These are phyloP conservation scores for Pelodytes ibericus DNA, from an alignment of 2,797 vertebrate genomes.

Conservation along the genomic window DNA sequence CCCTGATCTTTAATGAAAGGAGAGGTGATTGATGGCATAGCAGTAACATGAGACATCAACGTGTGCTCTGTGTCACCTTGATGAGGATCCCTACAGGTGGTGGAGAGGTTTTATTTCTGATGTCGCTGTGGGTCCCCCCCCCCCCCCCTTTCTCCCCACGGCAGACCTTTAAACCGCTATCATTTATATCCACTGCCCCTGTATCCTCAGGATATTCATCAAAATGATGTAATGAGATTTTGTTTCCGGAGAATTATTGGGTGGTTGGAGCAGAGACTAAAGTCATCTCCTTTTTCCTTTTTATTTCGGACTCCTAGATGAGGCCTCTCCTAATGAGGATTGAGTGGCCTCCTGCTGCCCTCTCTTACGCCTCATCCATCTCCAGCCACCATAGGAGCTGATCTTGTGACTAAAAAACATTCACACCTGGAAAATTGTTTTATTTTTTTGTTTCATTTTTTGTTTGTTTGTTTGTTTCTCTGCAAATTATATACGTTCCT, in stretches of 20 bases:
- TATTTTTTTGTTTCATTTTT: too few relatives aligned
- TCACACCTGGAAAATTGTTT: neutral
- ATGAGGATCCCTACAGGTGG: slow-evolving; percentile 15
- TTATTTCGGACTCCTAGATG: slow-evolving; percentile 20
- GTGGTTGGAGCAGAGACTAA: slow-evolving; percentile 20
- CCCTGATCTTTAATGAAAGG: slow-evolving; percentile 13
- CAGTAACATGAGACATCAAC: slow-evolving; percentile 12
- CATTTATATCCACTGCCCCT: slow-evolving; percentile 16
- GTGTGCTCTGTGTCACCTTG: slow-evolving; percentile 40
- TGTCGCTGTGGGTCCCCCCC: slow-evolving; percentile 13
- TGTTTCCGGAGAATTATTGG: slow-evolving; percentile 23
- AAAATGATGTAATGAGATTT: slow-evolving; percentile 37
- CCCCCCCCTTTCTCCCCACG: neutral
- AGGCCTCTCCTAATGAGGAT: slow-evolving; percentile 50
- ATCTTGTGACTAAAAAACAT: neutral
- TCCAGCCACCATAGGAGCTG: slow-evolving; percentile 23
- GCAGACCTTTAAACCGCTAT: neutral
- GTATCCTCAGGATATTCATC: slow-evolving; percentile 25
- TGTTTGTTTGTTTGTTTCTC: too few relatives aligned
- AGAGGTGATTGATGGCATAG: slow-evolving; percentile 31
- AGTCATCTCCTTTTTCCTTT: slow-evolving; percentile 26
- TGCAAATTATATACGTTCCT: too few relatives aligned
- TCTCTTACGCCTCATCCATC: slow-evolving; percentile 33
- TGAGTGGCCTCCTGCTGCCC: slow-evolving; percentile 40
- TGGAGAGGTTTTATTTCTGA: neutral